These are phyloP conservation scores for Atta cephalotes DNA, from an alignment of 1,140 invertebrate species.

Conservation along the genomic window DNA sequence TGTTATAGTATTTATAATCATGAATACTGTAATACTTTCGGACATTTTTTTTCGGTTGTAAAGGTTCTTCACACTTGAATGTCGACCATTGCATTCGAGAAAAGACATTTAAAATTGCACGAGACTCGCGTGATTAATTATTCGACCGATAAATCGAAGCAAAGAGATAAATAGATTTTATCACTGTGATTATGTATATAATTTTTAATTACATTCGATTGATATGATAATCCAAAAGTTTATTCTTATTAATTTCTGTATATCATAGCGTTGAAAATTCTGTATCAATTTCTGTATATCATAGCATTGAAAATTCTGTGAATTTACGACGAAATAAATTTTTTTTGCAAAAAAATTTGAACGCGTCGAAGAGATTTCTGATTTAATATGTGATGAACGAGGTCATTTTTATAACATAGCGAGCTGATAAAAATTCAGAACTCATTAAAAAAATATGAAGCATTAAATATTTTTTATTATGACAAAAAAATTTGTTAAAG, in stretches of 20 bases:
- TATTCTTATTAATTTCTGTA: not conserved
- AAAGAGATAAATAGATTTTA: not conserved
- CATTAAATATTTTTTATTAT: not conserved
- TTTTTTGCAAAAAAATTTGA: slow-evolving; percentile 7
- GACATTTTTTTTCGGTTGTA: not conserved
- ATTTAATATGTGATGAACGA: not conserved
- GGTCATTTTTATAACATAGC: not conserved
- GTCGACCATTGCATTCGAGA: not conserved
- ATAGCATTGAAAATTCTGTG: not conserved
- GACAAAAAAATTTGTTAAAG: too few species aligned
- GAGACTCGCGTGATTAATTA: not conserved
- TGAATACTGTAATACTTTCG: not conserved
- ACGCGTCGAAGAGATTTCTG: not conserved
- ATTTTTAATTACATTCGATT: slow-evolving; percentile 6
- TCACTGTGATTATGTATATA: not conserved
- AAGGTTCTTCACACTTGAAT: not conserved
- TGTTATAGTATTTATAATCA: not conserved
- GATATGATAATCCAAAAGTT: slow-evolving; percentile 16
- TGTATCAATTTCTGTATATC: too few species aligned
- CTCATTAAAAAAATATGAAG: not conserved
- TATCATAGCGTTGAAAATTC: not conserved
- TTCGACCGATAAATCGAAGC: not conserved
- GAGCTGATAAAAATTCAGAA: not conserved
- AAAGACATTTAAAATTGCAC: slow-evolving; percentile 16
- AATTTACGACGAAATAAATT: slow-evolving; percentile 7